Conservation (phyloP, 2,888 invertebrate species). For the Rhagium mordax region DNA sequence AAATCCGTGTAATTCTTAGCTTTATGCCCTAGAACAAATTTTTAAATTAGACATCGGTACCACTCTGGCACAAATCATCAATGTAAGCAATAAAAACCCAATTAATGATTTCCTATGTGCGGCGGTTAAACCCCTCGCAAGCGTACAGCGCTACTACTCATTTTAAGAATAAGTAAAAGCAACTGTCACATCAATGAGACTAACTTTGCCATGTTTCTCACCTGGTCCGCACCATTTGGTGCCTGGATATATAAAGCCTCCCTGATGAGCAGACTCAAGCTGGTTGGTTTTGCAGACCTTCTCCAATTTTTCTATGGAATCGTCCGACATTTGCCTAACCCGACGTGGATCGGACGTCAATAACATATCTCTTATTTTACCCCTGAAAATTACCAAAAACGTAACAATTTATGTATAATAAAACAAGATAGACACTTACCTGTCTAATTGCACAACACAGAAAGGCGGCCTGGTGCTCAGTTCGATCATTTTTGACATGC, state of each 20-base stretch:
- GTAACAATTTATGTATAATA: too few species aligned
- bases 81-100: too few species aligned
- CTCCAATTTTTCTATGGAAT: slow-evolving; percentile 74
- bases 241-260: slow-evolving; percentile 77
- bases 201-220: too few species aligned
- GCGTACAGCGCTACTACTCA: too few species aligned
- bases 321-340: slow-evolving; percentile 76
- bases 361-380: slow-evolving; percentile 75
- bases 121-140: not conserved
- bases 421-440: slow-evolving; percentile 65
- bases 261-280: slow-evolving; percentile 61
- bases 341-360: slow-evolving; percentile 73
- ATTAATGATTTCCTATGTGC: not conserved
- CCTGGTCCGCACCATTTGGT: slow-evolving; percentile 87
- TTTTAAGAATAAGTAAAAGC: too few species aligned
- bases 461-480: slow-evolving; percentile 75
- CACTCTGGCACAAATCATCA: too few species aligned
- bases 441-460: slow-evolving; percentile 76
- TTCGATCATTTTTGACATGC: slow-evolving; percentile 78
- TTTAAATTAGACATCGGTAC: too few species aligned
- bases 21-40: slow-evolving; percentile 70
- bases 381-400: slow-evolving; percentile 63
- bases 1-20: slow-evolving; percentile 78
- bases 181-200: too few species aligned
- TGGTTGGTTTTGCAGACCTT: slow-evolving; percentile 71